Percentiles rank a stretch among this genome's conserved stretches.
Evolutionary conservation across 2,888 invertebrate genomes (phyloP).

Genomic region (Scaeva pyrastri): DNA sequence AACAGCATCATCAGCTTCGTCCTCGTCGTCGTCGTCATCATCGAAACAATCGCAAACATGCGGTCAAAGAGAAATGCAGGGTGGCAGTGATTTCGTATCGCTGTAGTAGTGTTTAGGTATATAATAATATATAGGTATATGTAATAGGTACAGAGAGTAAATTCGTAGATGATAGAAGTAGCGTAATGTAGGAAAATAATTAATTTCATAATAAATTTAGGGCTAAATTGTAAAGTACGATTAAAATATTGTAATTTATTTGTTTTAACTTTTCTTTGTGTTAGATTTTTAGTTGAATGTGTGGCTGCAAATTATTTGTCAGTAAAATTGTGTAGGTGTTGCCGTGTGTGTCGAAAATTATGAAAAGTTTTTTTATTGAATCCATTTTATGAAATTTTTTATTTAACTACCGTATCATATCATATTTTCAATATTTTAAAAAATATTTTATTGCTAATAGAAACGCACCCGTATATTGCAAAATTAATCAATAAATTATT

Average conservation of each 20-base stretch:
- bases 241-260: not conserved
- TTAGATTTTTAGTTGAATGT: not conserved
- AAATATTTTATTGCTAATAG: no score
- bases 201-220: slow-evolving; percentile 32
- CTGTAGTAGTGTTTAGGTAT: slow-evolving; percentile 82
- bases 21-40: slow-evolving; percentile 78
- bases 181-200: slow-evolving; percentile 50
- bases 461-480: no score
- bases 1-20: slow-evolving; percentile 67
- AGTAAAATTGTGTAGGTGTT: not conserved
- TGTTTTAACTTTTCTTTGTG: not conserved
- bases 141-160: not conserved
- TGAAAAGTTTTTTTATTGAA: no score
- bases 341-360: no score
- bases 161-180: slow-evolving; percentile 54
- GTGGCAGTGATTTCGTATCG: slow-evolving; percentile 82
- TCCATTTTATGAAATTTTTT: no score
- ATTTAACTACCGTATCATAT: no score
- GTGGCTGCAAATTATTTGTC: not conserved
- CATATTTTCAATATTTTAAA: no score
- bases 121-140: no score
- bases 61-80: slow-evolving; percentile 75
- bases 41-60: slow-evolving; percentile 73
- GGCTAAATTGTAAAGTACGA: slow-evolving; percentile 44
- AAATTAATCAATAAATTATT: no score